Base-by-base conservation (phyloP, 2,888 invertebrate genomes). In the Scaptomyza caliginosa region DNA sequence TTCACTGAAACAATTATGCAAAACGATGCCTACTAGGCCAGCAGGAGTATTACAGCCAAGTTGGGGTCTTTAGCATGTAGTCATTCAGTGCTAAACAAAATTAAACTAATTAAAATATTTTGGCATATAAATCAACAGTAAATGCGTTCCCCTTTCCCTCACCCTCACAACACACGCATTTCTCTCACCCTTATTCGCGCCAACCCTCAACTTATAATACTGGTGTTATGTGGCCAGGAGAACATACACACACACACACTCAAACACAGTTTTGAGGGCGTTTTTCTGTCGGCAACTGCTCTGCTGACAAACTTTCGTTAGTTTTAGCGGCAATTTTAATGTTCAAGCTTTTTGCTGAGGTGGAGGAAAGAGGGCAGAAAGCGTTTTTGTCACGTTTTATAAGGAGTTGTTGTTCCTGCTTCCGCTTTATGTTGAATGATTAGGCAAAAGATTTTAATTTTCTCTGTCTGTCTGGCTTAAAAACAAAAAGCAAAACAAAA, bases 251-350 rank as follows among this genome's bases (percentile, higher is more conserved):
- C 13, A 19, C n/a, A n/a, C 42, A 16, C 10, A 17, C n/a, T n/a
- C n/a, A n/a, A n/a, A n/a, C n/a, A n/a, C 39, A 21, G 19, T 21
- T 39, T 23, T 23, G 21, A 11, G 32, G 19, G 19, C 30, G 54
- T 34, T 45, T 50, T 32, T 45, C 45, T 28, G 19, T 32, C 16
- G 52, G 34, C 55, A 36, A 46, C 32, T 32, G 5, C 23, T 24
- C 50, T 28, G 36, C 39, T 73, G 67, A 62, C 74, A 77, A 86
- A 81, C 52, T 81, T 86, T 67, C n/a, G 67, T 77, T 83, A 83
- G 86, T 83, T 81, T 86, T 79, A 79, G 77, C 80, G 80, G 70
- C 86, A 86, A 83, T 83, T 86, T 81, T 83, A 81, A 86, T 81
- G 86, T 71, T 65, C 36, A 86, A 81, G 83, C 65, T 81, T 79